phyloP scores from a whole-genome alignment of 2,113 vertebrate genomes.

The Brachyhypopomus gauderio region DNA sequence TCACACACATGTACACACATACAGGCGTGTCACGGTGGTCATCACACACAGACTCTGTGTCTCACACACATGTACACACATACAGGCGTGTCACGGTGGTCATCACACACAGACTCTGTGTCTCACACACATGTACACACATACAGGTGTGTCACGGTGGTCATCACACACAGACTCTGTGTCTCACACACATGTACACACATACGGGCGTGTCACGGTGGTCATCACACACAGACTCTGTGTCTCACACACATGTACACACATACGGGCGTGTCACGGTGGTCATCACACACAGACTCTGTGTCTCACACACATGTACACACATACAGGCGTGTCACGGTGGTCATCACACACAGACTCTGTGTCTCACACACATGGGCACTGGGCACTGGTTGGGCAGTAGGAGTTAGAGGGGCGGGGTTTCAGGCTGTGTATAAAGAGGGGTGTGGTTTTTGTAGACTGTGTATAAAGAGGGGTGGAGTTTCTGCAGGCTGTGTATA shows the following conservation, averaged over 20 bases:
- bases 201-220: constrained; percentile 5
- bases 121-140: background rate
- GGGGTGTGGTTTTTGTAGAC: no score
- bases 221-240: background rate
- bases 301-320: background rate
- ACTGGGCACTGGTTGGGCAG: no score
- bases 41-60: no score
- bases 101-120: no score
- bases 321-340: background rate
- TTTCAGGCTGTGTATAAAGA: no score
- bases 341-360: background rate
- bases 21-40: constrained; percentile 4
- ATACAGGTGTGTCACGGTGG: constrained; percentile 6
- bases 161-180: background rate
- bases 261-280: constrained; percentile 5
- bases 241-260: background rate
- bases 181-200: background rate
- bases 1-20: background rate
- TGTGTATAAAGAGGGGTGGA: no score
- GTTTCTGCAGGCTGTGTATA: no score
- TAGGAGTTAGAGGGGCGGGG: no score
- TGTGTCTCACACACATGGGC: no score
- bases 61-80: background rate
- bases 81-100: constrained; percentile 5
- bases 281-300: background rate